Evolutionary conservation across 2,797 vertebrate species (phyloP), one percentile per base, ranked within the genome.

Genomic region (Pseudochirops cupreus): DNA sequence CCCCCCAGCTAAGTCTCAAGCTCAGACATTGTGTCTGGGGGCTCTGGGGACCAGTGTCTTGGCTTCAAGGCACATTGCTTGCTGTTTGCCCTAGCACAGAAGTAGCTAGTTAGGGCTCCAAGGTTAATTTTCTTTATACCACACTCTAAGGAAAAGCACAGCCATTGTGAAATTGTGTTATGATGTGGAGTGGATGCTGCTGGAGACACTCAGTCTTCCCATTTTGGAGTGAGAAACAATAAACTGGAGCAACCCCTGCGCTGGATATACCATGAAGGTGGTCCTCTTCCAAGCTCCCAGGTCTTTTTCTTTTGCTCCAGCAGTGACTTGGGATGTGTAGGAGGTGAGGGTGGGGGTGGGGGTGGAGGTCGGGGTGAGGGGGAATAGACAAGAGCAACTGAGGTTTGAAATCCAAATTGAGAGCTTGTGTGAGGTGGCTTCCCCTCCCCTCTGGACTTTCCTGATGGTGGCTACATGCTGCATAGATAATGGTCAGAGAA

Each of bases 321-420:
- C 39, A 50, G 74, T 46, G 74, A 21, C 9, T 46, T 50, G 74
- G 39, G 21, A 12, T 50, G 21, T 50, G n/a, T 7, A 21, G 62
- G n/a, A n/a, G 33, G n/a, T 39, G n/a, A 14, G 1, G 62, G 62
- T n/a, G 33, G 62, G 62, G n/a, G 59, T 91, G 53, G 52, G 52
- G 89, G 53, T 53, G 53, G 10, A 9, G 53, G 3, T 2, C 50
- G 21, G 95, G 96, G 53, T 56, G 9, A 89, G 82, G 93, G 59
- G 50, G 93, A 12, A 13, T 3, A 90, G 94, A 56, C 31, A 90
- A 94, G 1, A 91, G 39, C 87, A 4, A 91, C 92, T 93, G 91
- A 95, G 53, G 7, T 13, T 94, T 94, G 95, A 56, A 26, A 95
- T 29, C 52, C 94, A 94, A 92, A 92, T 57, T 31, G 94, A 92